Conservation (phyloP, 2,113 vertebrate species). For the Ictalurus punctatus region DNA sequence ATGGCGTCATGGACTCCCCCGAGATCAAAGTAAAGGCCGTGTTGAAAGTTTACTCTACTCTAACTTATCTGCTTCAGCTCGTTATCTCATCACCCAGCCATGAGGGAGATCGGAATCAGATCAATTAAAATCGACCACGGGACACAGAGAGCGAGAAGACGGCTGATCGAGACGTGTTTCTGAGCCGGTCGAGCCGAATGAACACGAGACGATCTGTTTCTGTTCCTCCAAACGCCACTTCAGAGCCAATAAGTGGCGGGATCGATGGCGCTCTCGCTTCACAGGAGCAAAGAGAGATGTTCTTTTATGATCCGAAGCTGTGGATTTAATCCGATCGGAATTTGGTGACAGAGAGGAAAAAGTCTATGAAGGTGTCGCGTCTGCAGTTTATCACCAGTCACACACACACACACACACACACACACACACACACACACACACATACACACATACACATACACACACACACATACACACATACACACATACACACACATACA, state of each 20-base stretch:
- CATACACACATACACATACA: neutral
- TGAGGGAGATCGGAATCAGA: conserved; percentile 4
- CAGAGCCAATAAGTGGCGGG: neutral
- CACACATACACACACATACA: neutral
- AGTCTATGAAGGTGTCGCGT: neutral
- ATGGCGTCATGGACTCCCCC: neutral
- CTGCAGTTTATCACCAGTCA: neutral
- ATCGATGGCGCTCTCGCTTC: neutral
- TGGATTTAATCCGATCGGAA: conserved; percentile 6
- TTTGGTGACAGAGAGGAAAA: conserved; percentile 3
- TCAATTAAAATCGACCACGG: neutral
- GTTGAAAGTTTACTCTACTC: neutral
- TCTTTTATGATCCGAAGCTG: neutral
- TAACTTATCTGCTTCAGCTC: neutral
- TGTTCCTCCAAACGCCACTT: neutral
- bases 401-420: neutral
- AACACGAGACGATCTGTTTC: neutral
- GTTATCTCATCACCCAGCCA: neutral
- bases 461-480: neutral
- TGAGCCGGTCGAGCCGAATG: neutral
- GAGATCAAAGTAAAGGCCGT: neutral
- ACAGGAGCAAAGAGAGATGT: neutral
- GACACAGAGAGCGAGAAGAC: neutral
- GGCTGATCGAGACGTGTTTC: neutral
- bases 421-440: neutral